Conservation (phyloP, 1,140 invertebrate species). For the Daktulosphaira vitifoliae region DNA sequence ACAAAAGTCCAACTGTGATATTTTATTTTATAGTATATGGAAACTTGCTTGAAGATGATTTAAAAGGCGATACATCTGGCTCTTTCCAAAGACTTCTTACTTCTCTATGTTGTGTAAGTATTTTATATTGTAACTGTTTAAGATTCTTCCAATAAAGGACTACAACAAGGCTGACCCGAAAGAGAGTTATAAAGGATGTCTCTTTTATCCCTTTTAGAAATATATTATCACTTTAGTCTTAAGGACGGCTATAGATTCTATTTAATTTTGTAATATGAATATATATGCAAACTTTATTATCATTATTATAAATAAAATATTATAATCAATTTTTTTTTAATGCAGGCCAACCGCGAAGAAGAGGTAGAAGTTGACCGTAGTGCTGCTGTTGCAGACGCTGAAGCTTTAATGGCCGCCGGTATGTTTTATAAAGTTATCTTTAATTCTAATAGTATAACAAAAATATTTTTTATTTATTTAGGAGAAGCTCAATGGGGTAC, state of each 20-base stretch:
- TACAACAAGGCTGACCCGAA: neutral
- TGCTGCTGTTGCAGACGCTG: constrained; percentile 49
- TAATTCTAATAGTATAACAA: neutral
- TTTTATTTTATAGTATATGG: constrained; percentile 61
- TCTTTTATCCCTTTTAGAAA: neutral
- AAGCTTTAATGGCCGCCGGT: constrained; percentile 50
- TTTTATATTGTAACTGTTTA: neutral
- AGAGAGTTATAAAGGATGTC: neutral
- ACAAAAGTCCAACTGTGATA: neutral
- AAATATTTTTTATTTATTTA: neutral
- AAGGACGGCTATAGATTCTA: no score
- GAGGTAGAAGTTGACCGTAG: constrained; percentile 53
- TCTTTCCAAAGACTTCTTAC: constrained; percentile 84
- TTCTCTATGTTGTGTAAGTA: constrained; percentile 49
- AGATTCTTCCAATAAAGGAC: neutral
- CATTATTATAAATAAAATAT: no score
- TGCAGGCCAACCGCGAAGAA: constrained; percentile 71
- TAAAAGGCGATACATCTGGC: constrained; percentile 89
- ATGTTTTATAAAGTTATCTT: constrained; percentile 4
- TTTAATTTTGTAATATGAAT: no score
- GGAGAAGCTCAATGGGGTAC: constrained; percentile 55
- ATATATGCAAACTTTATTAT: no score
- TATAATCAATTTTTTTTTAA: constrained; percentile 33
- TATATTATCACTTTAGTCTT: neutral
- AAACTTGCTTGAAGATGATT: constrained; percentile 73